These are phyloP conservation scores for Cynopterus brachyotis DNA, from an alignment of 2,113 vertebrate species.

Conservation along the genomic window DNA sequence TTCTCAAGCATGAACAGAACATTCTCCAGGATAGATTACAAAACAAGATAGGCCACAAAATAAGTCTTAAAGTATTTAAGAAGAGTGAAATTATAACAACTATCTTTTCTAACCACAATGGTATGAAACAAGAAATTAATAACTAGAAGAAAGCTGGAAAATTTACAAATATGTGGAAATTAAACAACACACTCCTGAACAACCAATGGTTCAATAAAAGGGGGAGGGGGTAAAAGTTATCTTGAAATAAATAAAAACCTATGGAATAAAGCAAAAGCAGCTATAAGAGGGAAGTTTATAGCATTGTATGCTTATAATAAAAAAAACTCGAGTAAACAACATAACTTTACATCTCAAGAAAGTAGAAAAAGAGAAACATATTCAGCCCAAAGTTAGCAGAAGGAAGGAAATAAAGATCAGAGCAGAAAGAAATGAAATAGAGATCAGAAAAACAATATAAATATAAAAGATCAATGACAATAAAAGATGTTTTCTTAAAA, in stretches of 20 bases:
- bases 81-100: neutral
- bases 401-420: neutral
- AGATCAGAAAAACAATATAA: neutral
- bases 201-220: neutral
- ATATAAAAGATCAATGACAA: neutral
- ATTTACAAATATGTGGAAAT: neutral
- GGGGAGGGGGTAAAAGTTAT: neutral
- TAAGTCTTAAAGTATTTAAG: neutral
- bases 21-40: neutral
- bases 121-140: neutral
- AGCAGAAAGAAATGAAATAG: neutral
- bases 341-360: neutral
- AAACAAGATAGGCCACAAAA: neutral
- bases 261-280: neutral
- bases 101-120: neutral
- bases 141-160: neutral
- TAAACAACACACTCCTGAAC: neutral
- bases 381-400: neutral
- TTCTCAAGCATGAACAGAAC: neutral
- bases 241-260: neutral
- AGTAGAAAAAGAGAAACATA: neutral
- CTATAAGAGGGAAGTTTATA: neutral
- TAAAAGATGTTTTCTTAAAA: neutral
- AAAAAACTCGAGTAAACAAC: neutral
- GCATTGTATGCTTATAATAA: neutral